Evolutionary conservation across 2,888 invertebrate species (phyloP).

Genomic region (Lithophane leautieri): DNA sequence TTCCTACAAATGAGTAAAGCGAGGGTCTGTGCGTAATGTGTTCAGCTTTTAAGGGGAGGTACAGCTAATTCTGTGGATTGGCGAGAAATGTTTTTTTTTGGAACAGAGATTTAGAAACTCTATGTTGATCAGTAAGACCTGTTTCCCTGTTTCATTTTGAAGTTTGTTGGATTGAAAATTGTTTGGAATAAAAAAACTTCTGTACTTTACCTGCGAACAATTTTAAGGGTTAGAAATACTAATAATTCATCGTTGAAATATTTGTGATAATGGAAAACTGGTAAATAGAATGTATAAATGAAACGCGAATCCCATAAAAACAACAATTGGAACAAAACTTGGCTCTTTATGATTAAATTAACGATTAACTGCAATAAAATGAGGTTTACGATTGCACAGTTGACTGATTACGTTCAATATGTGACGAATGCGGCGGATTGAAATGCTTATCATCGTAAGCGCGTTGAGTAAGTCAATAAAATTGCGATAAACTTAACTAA

Average conservation of each 20-base stretch:
- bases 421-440: conserved; percentile 36
- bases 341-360: conserved; percentile 34
- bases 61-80: conserved; percentile 53
- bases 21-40: conserved; percentile 74
- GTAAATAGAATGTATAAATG: neutral
- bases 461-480: conserved; percentile 8
- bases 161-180: neutral
- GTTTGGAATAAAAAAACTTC: neutral
- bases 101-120: neutral
- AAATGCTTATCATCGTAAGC: conserved; percentile 17
- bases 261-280: neutral
- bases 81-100: conserved; percentile 14
- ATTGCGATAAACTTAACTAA: conserved; percentile 24
- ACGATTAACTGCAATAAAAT: conserved; percentile 37
- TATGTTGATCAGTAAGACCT: neutral
- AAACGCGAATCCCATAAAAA: neutral
- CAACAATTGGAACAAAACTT: neutral
- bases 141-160: neutral
- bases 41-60: conserved; percentile 58
- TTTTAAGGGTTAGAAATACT: neutral
- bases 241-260: neutral
- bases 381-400: conserved; percentile 49
- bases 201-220: neutral
- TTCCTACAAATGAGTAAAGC: conserved; percentile 74
- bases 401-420: conserved; percentile 29